Conservation (phyloP, 2,888 invertebrate species). For the Tenthredo notha region DNA sequence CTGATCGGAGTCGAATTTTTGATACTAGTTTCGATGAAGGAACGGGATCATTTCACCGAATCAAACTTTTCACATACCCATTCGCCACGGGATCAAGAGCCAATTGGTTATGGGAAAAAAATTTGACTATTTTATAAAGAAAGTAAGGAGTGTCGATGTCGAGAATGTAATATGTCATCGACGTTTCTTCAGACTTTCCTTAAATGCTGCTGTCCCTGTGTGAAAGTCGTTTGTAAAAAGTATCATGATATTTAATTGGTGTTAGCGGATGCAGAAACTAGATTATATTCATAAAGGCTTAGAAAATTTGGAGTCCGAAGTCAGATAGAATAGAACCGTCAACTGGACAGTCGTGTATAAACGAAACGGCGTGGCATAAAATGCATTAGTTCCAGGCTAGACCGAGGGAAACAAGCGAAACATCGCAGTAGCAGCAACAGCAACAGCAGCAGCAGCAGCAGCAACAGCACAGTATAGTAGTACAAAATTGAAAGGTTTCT, state of each 20-base stretch:
- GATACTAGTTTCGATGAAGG: not conserved
- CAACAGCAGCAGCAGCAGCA: not conserved
- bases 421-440: not conserved
- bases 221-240: slow-evolving; percentile 15
- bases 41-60: not conserved
- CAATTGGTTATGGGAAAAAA: not conserved
- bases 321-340: slow-evolving; percentile 23
- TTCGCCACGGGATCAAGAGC: not conserved
- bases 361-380: slow-evolving; percentile 21
- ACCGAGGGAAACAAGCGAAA: slow-evolving; percentile 18
- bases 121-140: not conserved
- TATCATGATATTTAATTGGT: slow-evolving; percentile 11
- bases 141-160: not conserved
- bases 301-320: not conserved
- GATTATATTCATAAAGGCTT: not conserved
- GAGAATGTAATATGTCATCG: not conserved
- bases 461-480: not conserved
- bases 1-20: not conserved
- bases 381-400: slow-evolving; percentile 20
- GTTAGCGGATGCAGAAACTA: not conserved
- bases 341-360: slow-evolving; percentile 35
- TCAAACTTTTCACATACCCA: not conserved
- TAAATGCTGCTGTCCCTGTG: not conserved
- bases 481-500: slow-evolving; percentile 27
- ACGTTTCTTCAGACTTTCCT: not conserved